These are phyloP conservation scores for Liposcelis brunnea DNA, from an alignment of 2,888 invertebrate genomes.

Conservation along the genomic window DNA sequence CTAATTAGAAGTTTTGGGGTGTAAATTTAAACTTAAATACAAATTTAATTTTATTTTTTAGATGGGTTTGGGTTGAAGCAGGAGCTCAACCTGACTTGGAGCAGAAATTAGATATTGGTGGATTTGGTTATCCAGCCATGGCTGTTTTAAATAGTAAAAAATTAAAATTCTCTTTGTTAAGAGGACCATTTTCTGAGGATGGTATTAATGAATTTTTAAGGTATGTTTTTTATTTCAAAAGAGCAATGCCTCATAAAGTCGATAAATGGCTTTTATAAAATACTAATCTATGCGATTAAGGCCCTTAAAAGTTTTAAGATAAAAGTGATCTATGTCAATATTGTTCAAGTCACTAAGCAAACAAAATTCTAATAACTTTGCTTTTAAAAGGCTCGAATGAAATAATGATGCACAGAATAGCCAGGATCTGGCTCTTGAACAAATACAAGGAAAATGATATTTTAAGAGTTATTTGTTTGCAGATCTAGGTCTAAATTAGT, in stretches of 20 bases:
- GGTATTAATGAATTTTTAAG: conserved; percentile 92
- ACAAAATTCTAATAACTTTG: no score
- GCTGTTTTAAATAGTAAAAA: conserved; percentile 92
- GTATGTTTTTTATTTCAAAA: conserved; percentile 23
- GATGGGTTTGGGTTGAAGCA: conserved; percentile 93
- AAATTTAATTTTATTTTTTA: conserved; percentile 21
- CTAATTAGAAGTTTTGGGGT: neutral
- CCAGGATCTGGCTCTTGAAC: no score
- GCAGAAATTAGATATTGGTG: conserved; percentile 83
- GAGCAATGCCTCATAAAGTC: no score
- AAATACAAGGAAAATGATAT: no score
- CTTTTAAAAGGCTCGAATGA: no score
- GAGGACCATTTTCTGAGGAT: conserved; percentile 84
- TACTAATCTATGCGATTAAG: conserved; percentile 7
- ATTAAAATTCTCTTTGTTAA: conserved; percentile 84
- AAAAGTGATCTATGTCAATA: conserved; percentile 5
- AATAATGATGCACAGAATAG: no score
- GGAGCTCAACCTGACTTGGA: conserved; percentile 71
- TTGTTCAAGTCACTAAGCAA: no score
- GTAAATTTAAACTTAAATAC: neutral
- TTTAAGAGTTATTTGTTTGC: no score
- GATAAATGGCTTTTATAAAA: no score
- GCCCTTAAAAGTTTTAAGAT: conserved; percentile 1
- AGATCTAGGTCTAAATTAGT: no score
- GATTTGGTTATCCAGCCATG: conserved; percentile 97